Base-by-base conservation (phyloP, 1,140 invertebrate genomes). In the Daktulosphaira vitifoliae region DNA sequence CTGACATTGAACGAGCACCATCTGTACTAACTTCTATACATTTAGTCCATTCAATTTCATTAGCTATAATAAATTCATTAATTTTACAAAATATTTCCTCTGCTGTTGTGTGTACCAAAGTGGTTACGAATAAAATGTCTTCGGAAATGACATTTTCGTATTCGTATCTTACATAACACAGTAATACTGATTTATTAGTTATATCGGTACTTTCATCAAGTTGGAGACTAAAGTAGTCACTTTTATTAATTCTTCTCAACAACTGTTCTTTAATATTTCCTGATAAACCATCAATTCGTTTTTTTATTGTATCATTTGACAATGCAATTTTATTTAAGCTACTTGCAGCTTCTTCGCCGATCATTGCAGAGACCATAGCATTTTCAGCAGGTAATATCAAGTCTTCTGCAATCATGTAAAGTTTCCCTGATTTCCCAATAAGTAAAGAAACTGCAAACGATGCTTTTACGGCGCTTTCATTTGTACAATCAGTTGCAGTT, bases 401-500 rank as follows among this genome's bases (percentile, higher is more conserved):
- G 52, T 74, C 59, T 59, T 75, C 72, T 65, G 72, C 73, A 67
- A 74, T 74, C 49, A 70, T 74, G 67, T 74, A 70, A 65, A 70
- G 50, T 71, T 76, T 74, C 68, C 69, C 72, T 67, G 66, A 69
- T 71, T 73, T 74, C 44, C 74, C 71, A 23, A 73, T 68, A 46
- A 67, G 65, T 44, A 67, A 68, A 56, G 70, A 62, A 29, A 72
- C 69, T 42, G 69, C 62, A 65, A 68, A 73, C 44, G 69, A 71
- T 53, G 71, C 70, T 70, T 69, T 66, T 62, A 70, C 65, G 64
- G 68, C 67, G 59, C 66, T 68, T 64, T 59, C 52, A 68, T 69
- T 70, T 20, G 13, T 33, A 29, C 25, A 53, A 29, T 20, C 25
- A 18, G 51, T 38, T 53, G 51, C 18, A 29, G n/a, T 33, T 38